Evolutionary conservation across 1,140 invertebrate species (phyloP).

Genomic region (Leptopilina clavipes): DNA sequence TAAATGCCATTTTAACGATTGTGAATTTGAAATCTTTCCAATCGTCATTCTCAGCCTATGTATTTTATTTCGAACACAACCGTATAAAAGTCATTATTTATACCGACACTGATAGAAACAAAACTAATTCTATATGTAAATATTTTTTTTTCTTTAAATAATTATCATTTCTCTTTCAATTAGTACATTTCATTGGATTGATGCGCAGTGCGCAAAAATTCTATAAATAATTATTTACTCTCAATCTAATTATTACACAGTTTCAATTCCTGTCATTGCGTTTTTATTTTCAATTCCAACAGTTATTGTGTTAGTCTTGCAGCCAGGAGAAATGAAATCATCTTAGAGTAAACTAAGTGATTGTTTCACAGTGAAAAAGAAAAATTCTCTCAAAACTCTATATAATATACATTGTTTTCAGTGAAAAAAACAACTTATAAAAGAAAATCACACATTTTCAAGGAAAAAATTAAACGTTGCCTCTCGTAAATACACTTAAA

Average conservation of each 20-base stretch:
- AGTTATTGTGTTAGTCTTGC: background rate
- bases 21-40: conserved; percentile 28
- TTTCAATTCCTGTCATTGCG: conserved; percentile 17
- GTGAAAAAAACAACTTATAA: background rate
- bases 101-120: too few species aligned
- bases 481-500: too few species aligned
- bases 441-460: background rate
- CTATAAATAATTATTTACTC: background rate
- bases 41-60: background rate
- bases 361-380: too few species aligned
- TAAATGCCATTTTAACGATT: conserved; percentile 15
- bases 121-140: too few species aligned
- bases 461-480: background rate
- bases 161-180: background rate
- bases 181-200: background rate
- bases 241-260: background rate
- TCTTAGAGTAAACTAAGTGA: too few species aligned
- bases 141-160: too few species aligned
- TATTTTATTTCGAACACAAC: background rate
- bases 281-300: conserved; percentile 7
- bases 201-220: background rate
- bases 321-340: background rate
- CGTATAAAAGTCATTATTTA: too few species aligned
- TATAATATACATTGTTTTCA: background rate
- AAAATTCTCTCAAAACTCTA: too few species aligned